Base-by-base conservation (phyloP, 1,140 invertebrate species). In the Cheumatopsyche charites region DNA sequence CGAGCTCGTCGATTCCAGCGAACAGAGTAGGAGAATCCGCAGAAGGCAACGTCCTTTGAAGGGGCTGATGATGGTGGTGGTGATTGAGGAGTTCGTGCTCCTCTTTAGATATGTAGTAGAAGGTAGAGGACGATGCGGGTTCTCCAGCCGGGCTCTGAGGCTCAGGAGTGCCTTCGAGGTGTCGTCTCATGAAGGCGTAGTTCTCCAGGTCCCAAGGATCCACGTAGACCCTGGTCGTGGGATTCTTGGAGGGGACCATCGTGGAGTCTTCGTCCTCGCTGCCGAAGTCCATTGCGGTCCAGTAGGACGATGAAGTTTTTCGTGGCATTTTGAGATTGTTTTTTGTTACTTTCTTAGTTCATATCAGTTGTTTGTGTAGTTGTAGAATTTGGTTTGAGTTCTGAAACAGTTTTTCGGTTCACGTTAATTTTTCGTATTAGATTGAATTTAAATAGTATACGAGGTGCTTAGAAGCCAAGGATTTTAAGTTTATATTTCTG, bases 121-220 rank as follows among this genome's bases (percentile, higher is more conserved):
- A 85, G 75, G 86, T 86, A 72, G 83, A 82, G n/a, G 85, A 85
- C 78, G 83, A 85, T 42, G 82, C 81, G 43, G 84, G 84, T 77
- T 86, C 85, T 19, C 83, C 83, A 36, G 77, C 79, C 45, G 82
- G 84, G 72, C 84, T 84, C 12, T 86, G 83, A 11, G 83, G 81
- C 21, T 84, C 83, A 4, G 83, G 75, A n/a, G 79, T 80, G 0
- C 82, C 83, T 9, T 85, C 82, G 36, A 84, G 82, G 71, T 90
- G 88, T 47, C 86, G 80, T 17, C 86, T 82, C 13, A 90, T 83
- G 76, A 89, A 89, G 15, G 87, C 88, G 75, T 90, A 90, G 74
- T 90, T 89, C 76, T 91, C 89, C 74, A 90, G 81, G 74, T 90
- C 90, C 90, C 90, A 91, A 7, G 90, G 90, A 78, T 91, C 90